A percentile compares a stretch with the other conserved stretches of the same genome.
Conservation (phyloP, 2,797 vertebrate species). For the Parauchenoglanis punctatus region DNA sequence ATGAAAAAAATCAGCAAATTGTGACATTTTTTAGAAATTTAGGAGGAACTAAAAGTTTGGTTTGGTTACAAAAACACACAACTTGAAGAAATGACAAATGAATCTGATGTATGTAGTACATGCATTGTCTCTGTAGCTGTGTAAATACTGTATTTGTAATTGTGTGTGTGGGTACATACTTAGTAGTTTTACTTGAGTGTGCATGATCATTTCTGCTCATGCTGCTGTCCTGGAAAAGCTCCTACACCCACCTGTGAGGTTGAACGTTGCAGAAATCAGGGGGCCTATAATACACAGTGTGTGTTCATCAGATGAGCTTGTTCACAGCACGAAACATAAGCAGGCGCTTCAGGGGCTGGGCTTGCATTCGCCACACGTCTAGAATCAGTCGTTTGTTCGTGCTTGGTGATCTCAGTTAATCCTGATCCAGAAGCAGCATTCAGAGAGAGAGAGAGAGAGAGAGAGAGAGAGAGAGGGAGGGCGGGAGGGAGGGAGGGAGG, state of each 20-base stretch:
- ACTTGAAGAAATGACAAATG: neutral
- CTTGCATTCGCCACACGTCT: conserved; percentile 28
- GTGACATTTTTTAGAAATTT: neutral
- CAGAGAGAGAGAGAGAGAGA: neutral
- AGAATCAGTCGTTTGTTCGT: conserved; percentile 41
- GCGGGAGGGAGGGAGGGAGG: neutral
- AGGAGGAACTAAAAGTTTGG: neutral
- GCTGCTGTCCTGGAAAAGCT: conserved; percentile 34
- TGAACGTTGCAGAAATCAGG: conserved; percentile 51
- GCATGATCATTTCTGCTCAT: conserved; percentile 12
- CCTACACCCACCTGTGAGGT: conserved; percentile 43
- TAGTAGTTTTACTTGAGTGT: neutral
- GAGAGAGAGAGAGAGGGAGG: neutral
- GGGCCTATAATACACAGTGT: conserved; percentile 47
- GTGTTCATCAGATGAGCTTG: conserved; percentile 58
- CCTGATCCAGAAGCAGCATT: conserved; percentile 12
- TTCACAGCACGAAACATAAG: conserved; percentile 53
- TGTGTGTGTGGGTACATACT: neutral
- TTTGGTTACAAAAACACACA: neutral
- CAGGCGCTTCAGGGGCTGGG: conserved; percentile 26
- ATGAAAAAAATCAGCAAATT: neutral
- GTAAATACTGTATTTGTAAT: neutral
- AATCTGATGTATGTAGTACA: neutral
- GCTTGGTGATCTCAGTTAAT: conserved; percentile 34
- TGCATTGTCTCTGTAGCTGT: neutral